A percentile compares a stretch with the other conserved stretches of the same genome.
phyloP scores from a whole-genome alignment of 2,888 invertebrate genomes.

The Drosophila acutilabella region DNA sequence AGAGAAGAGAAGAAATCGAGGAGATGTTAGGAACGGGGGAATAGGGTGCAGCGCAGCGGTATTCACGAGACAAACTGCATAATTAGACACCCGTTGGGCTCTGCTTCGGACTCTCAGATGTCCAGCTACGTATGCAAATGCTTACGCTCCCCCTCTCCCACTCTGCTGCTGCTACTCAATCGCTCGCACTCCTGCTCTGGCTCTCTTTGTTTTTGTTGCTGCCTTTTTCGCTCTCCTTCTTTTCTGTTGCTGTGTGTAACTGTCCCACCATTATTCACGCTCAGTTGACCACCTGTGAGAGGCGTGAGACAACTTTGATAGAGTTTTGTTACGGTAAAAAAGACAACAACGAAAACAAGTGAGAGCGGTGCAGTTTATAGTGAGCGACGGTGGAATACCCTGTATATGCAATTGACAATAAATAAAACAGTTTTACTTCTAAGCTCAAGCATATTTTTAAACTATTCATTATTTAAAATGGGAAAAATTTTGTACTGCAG shows the following conservation, averaged over 20 bases:
- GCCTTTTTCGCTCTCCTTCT: not conserved
- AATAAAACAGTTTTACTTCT: too few relatives aligned
- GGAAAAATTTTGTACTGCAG: not conserved
- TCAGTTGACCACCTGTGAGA: slow-evolving; percentile 83
- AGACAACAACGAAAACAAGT: slow-evolving; percentile 16
- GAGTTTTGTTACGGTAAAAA: slow-evolving; percentile 56
- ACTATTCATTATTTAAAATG: too few relatives aligned
- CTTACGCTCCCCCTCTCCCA: not conserved
- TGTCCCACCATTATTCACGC: slow-evolving; percentile 79
- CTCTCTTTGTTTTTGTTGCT: not conserved
- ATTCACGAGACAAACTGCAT: slow-evolving; percentile 60
- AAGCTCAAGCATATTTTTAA: too few relatives aligned
- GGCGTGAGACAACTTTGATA: slow-evolving; percentile 57
- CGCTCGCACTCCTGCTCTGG: too few relatives aligned
- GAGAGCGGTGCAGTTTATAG: too few relatives aligned
- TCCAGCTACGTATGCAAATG: slow-evolving; percentile 60
- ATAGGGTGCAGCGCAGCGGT: not conserved
- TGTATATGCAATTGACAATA: not conserved
- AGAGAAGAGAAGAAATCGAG: not conserved
- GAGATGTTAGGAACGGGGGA: not conserved
- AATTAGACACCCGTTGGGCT: slow-evolving; percentile 72
- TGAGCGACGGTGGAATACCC: slow-evolving; percentile 2
- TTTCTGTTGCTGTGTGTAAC: not conserved
- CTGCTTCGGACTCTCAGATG: slow-evolving; percentile 21
- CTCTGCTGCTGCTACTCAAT: not conserved